Evolutionary conservation across 2,797 vertebrate species (phyloP), one percentile per base, ranked within the genome.

Genomic region (Dipus sagitta): DNA sequence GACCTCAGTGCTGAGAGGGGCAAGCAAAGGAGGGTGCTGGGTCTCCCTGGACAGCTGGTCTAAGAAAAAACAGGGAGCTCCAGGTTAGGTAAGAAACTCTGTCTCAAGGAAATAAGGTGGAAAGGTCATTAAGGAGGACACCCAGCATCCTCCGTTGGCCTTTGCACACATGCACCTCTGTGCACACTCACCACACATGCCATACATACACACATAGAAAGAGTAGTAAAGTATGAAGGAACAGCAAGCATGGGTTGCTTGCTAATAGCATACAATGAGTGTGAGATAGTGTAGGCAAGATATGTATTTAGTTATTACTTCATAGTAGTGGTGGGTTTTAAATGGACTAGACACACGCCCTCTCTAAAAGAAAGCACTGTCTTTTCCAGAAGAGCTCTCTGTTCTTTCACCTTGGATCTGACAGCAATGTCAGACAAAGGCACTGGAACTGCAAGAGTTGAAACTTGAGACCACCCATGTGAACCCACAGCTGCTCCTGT

Each of bases 181-280:
- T 47, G 47, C 47, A 47, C 47, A 47, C 8, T 9, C 47, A 47
- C 47, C 47, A 47, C 11, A 47, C 47, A 47, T 47, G 9, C 47
- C 11, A 47, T 11, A 47, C 47, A 47, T 11, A 47, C 47, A 47
- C 47, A 47, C 47, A 47, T 11, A 47, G 47, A 76, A 52, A 23
- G 79, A 94, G 76, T n/a, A 71, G 65, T 15, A 42, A 54, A 96
- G 38, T 34, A 92, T 58, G 28, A 38, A 92, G n/a, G 71, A 78
- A n/a, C 12, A 82, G 34, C 2, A 18, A 76, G 34, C 7, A 0
- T 21, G 30, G 26, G 13, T 67, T 71, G 26, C 60, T 32, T 42
- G 8, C 47, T 88, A 14, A 4, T 60, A 4, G 70, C 23, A 6
- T 74, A 17, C 34, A 42, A 62, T 20, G 15, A 70, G 12, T 64